Conservation (phyloP, 1,140 invertebrate species). For the Penaeus indicus region DNA sequence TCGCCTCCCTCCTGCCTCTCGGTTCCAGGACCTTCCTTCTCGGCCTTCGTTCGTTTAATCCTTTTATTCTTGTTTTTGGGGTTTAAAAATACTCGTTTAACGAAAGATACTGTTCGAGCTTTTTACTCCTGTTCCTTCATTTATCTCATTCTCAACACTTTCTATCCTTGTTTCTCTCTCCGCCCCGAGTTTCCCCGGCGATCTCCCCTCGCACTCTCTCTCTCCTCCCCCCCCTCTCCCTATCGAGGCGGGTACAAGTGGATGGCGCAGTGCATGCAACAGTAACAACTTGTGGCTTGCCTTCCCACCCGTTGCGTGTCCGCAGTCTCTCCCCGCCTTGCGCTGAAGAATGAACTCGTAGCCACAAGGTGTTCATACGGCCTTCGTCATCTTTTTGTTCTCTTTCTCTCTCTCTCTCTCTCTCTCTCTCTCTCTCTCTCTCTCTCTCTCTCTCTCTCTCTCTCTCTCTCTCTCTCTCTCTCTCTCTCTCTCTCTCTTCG, state of each 20-base stretch:
- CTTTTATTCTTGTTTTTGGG: too few relatives aligned
- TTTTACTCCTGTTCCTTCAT: too few relatives aligned
- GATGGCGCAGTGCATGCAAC: slow-evolving; percentile 53
- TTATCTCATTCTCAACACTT: too few relatives aligned
- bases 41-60: background rate
- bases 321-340: slow-evolving; percentile 13
- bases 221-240: background rate
- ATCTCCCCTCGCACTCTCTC: too few relatives aligned
- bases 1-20: background rate
- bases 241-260: background rate
- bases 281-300: slow-evolving; percentile 49
- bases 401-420: background rate
- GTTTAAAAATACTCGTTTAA: too few relatives aligned
- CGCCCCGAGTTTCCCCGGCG: too few relatives aligned
- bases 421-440: background rate
- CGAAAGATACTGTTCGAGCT: too few relatives aligned
- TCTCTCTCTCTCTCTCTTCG: slow-evolving; percentile 10
- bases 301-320: slow-evolving; percentile 28
- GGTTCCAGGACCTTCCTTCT: background rate
- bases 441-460: background rate
- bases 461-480: background rate
- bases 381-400: background rate
- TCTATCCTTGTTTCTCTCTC: too few relatives aligned
- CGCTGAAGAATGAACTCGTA: too few relatives aligned
- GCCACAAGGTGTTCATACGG: background rate